Conservation (phyloP, 2,888 invertebrate species). For the Cinara cedri region DNA sequence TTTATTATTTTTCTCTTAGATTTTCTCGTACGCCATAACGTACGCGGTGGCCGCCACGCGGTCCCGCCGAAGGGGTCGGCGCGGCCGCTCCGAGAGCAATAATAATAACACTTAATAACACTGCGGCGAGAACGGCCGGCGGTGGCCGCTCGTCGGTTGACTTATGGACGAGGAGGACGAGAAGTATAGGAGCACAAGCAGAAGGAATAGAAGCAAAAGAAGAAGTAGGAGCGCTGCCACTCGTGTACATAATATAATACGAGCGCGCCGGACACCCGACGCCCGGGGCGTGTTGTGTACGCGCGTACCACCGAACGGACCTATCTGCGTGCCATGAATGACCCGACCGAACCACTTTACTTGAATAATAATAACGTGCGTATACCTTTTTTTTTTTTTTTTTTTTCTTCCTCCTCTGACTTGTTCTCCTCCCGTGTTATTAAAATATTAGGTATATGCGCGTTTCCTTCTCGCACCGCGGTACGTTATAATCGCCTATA, state of each 20-base stretch:
- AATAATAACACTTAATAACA: constrained; percentile 54
- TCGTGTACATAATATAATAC: neutral
- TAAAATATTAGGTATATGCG: no score
- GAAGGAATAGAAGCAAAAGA: neutral
- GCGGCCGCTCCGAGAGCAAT: neutral
- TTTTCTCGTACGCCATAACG: constrained; percentile 37
- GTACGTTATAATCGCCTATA: no score
- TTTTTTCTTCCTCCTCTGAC: neutral
- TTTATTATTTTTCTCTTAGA: neutral
- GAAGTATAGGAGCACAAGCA: neutral
- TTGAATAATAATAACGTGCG: constrained; percentile 46
- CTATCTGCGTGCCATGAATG: constrained; percentile 54
- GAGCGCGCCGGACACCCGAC: neutral
- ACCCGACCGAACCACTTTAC: constrained; percentile 53
- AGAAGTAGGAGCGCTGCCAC: constrained; percentile 33
- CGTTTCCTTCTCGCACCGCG: no score
- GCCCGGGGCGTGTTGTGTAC: constrained; percentile 41
- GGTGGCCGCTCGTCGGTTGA: constrained; percentile 24
- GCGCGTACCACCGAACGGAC: constrained; percentile 22
- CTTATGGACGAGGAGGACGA: constrained; percentile 23
- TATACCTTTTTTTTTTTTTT: constrained; percentile 19
- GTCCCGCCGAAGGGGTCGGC: constrained; percentile 33
- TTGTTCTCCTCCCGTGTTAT: neutral
- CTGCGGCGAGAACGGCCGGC: neutral
- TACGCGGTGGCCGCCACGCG: constrained; percentile 32